Evolutionary conservation across 92 coral and sea anemone genomes (phyloP).

Genomic region (Muricea muricata): DNA sequence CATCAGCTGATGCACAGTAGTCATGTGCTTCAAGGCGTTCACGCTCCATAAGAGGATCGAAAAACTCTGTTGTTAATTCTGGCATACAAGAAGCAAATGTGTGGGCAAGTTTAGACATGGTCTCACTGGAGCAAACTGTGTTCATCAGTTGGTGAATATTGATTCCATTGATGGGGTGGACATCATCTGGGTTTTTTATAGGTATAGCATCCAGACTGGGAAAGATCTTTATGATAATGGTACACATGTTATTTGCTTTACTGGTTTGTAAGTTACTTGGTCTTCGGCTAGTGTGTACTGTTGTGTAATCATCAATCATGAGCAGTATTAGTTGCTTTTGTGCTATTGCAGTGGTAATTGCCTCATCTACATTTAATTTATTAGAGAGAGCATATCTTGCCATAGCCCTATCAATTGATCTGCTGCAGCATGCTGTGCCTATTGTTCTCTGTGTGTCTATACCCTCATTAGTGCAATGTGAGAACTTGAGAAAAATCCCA

Average conservation of each 20-base stretch:
- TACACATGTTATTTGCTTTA: slow-evolving; percentile 50
- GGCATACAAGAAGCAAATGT: slow-evolving; percentile 59
- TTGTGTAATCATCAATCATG: slow-evolving; percentile 65
- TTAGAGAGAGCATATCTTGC: slow-evolving; percentile 14
- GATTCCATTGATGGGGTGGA: slow-evolving; percentile 47
- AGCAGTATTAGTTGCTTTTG: slow-evolving; percentile 41
- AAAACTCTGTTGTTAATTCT: slow-evolving; percentile 52
- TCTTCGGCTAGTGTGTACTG: slow-evolving; percentile 56
- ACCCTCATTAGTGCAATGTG: no score
- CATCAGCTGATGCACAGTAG: slow-evolving; percentile 53
- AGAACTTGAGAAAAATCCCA: neutral
- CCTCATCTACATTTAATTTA: neutral
- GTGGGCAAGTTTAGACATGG: slow-evolving; percentile 9
- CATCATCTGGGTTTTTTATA: neutral
- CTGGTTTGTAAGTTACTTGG: slow-evolving; percentile 44
- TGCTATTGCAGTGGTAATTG: slow-evolving; percentile 30
- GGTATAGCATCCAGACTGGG: slow-evolving; percentile 53
- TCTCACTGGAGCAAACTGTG: slow-evolving; percentile 21
- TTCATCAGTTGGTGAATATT: neutral
- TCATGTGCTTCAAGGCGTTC: slow-evolving; percentile 63
- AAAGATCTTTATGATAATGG: slow-evolving; percentile 49
- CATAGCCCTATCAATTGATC: neutral
- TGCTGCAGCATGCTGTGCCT: slow-evolving; percentile 43
- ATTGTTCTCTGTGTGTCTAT: slow-evolving; percentile 50
- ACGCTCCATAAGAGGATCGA: slow-evolving; percentile 62